Evolutionary conservation across 1,140 invertebrate genomes (phyloP).

Genomic region (Drosophila virilis): DNA sequence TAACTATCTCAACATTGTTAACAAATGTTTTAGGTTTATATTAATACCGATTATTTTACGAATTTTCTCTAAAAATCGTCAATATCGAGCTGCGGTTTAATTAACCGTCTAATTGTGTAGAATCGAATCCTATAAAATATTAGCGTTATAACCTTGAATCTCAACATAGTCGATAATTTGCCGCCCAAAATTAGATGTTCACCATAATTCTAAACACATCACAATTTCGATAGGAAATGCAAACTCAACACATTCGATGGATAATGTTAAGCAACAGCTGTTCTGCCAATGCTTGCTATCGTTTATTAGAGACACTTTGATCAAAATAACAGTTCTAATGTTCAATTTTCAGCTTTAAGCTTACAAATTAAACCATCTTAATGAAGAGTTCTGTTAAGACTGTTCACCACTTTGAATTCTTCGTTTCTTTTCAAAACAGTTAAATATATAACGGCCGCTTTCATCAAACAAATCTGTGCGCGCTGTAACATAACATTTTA

Average conservation of each 20-base stretch:
- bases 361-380: no score
- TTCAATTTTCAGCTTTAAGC: no score
- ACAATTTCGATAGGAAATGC: background rate
- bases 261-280: conserved; percentile 2
- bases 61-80: no score
- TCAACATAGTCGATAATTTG: background rate
- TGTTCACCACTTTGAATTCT: background rate
- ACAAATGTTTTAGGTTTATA: no score
- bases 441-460: background rate
- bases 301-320: background rate
- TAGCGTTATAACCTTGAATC: no score
- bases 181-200: background rate
- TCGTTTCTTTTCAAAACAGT: background rate
- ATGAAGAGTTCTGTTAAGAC: no score
- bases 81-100: no score
- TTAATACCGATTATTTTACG: no score
- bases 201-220: background rate
- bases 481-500: conserved; percentile 7
- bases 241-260: background rate
- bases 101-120: no score
- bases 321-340: background rate
- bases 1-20: no score
- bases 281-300: background rate
- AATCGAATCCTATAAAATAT: no score
- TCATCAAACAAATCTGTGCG: background rate